Evolutionary conservation across 37 sponge, comb jelly and placozoan species (phyloP), one percentile per base, ranked within the genome.

Genomic region (Tethya wilhelma): DNA sequence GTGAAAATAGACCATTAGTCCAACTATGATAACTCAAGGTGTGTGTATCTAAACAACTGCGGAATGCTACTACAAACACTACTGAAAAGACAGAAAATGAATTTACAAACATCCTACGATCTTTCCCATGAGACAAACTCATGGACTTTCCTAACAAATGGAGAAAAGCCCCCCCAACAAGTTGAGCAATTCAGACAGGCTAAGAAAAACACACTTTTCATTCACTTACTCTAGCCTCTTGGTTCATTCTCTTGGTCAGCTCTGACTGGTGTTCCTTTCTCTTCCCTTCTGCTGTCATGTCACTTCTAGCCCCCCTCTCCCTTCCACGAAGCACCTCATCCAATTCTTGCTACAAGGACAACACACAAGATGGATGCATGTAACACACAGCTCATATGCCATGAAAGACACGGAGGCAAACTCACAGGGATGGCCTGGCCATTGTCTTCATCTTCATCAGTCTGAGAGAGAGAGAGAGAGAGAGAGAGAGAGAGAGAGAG

Each of bases 201-300:
- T 65, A 20, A 32, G 2, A 32, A n/a, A n/a, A 12, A 60, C 22
- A 60, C 28, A 17, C 4, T 30, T 37, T 14, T 37, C 33, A 39
- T 58, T 4, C 14, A 38, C 89, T 79, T 59, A 79, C 93, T 75
- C 83, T 89, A 39, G 99, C 99, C 53, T 94, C 84, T 49, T 94
- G 86, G 62, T 98, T 95, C 60, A 98, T 89, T 29, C 87, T 85
- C 43, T 84, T 91, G 33, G 87, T 81, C 22, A 98, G 86, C 44
- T 89, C 75, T 32, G 71, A 56, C 84, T 98, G 99, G 62, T 96
- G 93, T 19, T 74, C 84, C 57, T 94, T 96, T 37, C 99, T 73
- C 70, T 82, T 89, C 30, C 87, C 95, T 44, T 94, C 99, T 7
- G 92, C 71, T 23, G 92, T 43, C 36, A 82, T 73, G 64, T 97